Conservation (phyloP, 1,140 invertebrate species). For the Pissodes strobi region DNA sequence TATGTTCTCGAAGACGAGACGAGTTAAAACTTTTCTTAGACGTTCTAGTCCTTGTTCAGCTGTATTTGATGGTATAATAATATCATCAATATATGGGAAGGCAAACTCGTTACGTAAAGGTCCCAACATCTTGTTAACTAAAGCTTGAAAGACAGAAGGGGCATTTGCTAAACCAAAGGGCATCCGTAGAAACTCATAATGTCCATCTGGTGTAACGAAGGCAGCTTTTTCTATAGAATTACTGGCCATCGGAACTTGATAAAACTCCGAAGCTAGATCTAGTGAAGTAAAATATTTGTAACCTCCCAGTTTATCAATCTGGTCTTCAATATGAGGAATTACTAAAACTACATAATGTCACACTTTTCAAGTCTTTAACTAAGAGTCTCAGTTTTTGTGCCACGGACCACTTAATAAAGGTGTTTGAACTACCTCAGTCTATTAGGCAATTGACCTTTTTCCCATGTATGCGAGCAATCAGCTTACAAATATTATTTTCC, state of each 20-base stretch:
- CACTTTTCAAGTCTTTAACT: too few relatives aligned
- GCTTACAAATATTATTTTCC: too few relatives aligned
- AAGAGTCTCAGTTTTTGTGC: too few relatives aligned
- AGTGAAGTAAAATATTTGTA: conserved; percentile 44
- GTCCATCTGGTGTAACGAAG: conserved; percentile 41
- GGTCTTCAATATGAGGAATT: conserved; percentile 52
- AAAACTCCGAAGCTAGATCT: conserved; percentile 43
- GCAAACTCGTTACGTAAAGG: conserved; percentile 1
- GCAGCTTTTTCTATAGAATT: conserved; percentile 47
- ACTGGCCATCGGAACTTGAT: conserved; percentile 47
- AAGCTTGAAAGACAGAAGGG: conserved; percentile 43
- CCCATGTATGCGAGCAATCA: too few relatives aligned
- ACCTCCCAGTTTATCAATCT: conserved; percentile 39
- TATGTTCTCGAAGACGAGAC: too few relatives aligned
- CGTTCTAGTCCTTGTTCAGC: too few relatives aligned
- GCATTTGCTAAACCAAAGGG: conserved; percentile 54
- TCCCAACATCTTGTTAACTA: conserved; percentile 48
- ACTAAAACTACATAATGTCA: too few relatives aligned
- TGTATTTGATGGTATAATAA: too few relatives aligned
- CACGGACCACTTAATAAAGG: too few relatives aligned
- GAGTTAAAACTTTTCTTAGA: too few relatives aligned
- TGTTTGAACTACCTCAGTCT: too few relatives aligned
- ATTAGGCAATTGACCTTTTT: too few relatives aligned
- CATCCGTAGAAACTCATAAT: conserved; percentile 46
- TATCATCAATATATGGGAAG: conserved; percentile 39